A percentile compares a stretch with the other conserved stretches of the same genome.
phyloP scores from a whole-genome alignment of 2,113 vertebrate genomes.

The Fulmarus glacialis region DNA sequence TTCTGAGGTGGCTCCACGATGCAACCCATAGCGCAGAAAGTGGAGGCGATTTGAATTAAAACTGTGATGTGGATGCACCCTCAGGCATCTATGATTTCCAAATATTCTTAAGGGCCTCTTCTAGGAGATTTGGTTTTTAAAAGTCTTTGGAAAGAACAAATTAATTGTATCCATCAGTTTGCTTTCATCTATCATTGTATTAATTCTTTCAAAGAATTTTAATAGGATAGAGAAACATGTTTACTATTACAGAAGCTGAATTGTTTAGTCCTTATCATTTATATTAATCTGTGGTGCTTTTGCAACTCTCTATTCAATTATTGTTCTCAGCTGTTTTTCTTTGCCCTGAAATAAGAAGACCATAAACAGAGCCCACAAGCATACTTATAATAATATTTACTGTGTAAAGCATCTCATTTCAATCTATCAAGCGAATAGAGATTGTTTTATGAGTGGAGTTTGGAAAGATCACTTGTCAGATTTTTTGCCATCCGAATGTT shows the following conservation, averaged over 20 bases:
- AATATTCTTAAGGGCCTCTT: neutral
- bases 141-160: neutral
- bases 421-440: neutral
- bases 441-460: neutral
- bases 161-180: neutral
- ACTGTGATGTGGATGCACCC: neutral
- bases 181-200: neutral
- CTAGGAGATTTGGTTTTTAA: neutral
- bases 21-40: neutral
- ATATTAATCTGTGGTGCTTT: neutral
- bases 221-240: neutral
- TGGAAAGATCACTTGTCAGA: neutral
- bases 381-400: neutral
- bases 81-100: neutral
- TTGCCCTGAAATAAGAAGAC: neutral
- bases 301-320: constrained; percentile 7
- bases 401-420: neutral
- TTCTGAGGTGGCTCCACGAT: neutral
- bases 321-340: constrained; percentile 7
- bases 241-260: neutral
- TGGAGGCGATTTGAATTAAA: neutral
- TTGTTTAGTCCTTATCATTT: constrained; percentile 3
- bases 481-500: neutral
- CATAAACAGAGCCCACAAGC: neutral
- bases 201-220: constrained; percentile 25